Base-by-base conservation (phyloP, 2,888 invertebrate species). In the Balanococcus diminutus region DNA sequence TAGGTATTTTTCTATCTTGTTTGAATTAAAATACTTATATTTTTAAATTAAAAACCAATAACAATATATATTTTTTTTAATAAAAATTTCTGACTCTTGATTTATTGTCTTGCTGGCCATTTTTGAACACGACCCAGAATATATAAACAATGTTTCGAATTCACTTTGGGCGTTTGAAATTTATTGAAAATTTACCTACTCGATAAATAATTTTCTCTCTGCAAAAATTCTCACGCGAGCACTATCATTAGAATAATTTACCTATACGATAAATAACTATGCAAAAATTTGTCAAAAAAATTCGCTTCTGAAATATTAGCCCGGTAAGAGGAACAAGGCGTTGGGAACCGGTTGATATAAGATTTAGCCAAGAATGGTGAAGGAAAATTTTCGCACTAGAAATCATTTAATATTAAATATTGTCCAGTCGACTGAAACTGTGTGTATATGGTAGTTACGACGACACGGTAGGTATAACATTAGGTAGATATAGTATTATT, bases 401-500 rank as follows among this genome's bases (percentile, higher is more conserved):
- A 67, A 67, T 67, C 56, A 67, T 67, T 67, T 67, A 56, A 22
- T 56, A 56, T 28, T 67, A 67, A 11, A 67, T 67, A 67, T 56
- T 56, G 67, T 28, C 28, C 25, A 67, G 28, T 67, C 28, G 67
- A 67, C 28, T 28, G 28, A 67, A 67, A 67, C 25, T 67, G 56
- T 56, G 56, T 56, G 22, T 46, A 46, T 67, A 67, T 67, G 28
- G 67, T 67, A 67, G 67, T 67, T 67, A 28, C 28, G 67, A 67
- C 67, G n/a, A n/a, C n/a, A n/a, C n/a, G 28, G 67, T 67, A 67
- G 67, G 67, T 67, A n/a, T n/a, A 67, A 67, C 67, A 67, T 67
- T 67, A 67, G 67, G 67, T 67, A 67, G n/a, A n/a, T n/a, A n/a
- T n/a, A n/a, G n/a, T 84, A 84, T 84, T 84, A 84, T 67, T 84